Evolutionary conservation across 2,888 invertebrate genomes (phyloP), one percentile per base, ranked within the genome.

Genomic region (Chrysotoxum bicinctum): DNA sequence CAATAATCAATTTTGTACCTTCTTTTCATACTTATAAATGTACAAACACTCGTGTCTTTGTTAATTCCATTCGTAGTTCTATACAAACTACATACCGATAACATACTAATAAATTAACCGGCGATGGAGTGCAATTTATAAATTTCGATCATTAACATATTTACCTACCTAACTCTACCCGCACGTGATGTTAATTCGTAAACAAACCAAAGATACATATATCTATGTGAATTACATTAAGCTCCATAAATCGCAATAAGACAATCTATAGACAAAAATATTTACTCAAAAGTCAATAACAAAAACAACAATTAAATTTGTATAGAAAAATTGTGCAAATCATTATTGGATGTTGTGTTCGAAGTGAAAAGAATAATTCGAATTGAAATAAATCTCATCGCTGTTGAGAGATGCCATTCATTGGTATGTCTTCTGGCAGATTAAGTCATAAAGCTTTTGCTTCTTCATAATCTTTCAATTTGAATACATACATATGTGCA

Each of bases 141-240:
- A 56, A 75, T 48, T 48, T 43, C 37, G 40, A 52, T 76, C 69
- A 40, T 23, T 69, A 26, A 26, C 26, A 26, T 26, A 76, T 76
- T 76, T 69, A 30, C 16, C 58, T 69, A 30, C 16, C 58, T 52
- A 68, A 40, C 68, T 35, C 69, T 43, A 60, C 26, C 9, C 14
- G 50, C 37, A 50, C 68, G 76, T 76, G 76, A 76, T 56, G 50
- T 37, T 58, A 76, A 76, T 76, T 68, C 48, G 64, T 64, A 64
- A 64, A 64, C 37, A 66, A 62, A 56, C 23, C 12, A 4, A 66
- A 66, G 64, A 54, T 40, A 54, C 3, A 7, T 35, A 35, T 9
- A 9, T 35, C 3, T 40, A 6, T 40, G n/a, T 58, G 21, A 32
- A 6, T 45, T 45, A 43, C 43, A 43, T 16, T 43, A 43, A n/a